Base-by-base conservation (phyloP, 2,888 invertebrate species). In the Rosalia funebris region DNA sequence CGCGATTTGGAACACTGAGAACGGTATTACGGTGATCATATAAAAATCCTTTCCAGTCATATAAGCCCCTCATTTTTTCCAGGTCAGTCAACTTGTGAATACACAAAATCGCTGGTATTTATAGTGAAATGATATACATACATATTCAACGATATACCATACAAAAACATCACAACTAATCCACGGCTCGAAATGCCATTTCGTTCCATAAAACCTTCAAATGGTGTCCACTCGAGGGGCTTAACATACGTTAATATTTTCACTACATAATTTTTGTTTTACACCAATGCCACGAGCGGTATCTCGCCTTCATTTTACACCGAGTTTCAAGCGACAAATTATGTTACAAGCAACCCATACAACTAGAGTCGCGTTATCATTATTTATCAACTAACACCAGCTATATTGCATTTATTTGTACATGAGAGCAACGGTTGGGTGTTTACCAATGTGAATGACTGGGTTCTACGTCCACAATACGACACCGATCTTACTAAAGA, bases 301-400 rank as follows among this genome's bases (percentile, higher is more conserved):
- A 34, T 34, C 2, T 34, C 34, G 48, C 9, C 19, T 37, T 53
- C 41, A 12, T 42, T 41, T 50, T 15, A 32, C 37, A 37, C 36
- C 37, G 48, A 3, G 39, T 39, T 39, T 31, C 16, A n/a, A 31
- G 19, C 50, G 19, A 42, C 42, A 53, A 41, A 19, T 41, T 42
- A 17, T 42, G 44, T 25, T 44, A 44, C 31, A 45, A 31, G 41
- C 41, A 41, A 32, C 42, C 41, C 53, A n/a, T 15, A 42, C 53
- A 32, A 32, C 31, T 42, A 42, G 41, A 31, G 37, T 5, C 53
- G 41, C 53, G 53, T 53, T 53, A 53, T 53, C 62, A 68, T 68
- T 66, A 61, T 66, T 65, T 70, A 68, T 65, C 64, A 64, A 65
- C 60, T 59, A 61, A 61, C 62, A 61, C 57, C 54, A 42, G 54